Base-by-base conservation (phyloP, 2,797 vertebrate species). In the Paramormyrops hopkinsi region DNA sequence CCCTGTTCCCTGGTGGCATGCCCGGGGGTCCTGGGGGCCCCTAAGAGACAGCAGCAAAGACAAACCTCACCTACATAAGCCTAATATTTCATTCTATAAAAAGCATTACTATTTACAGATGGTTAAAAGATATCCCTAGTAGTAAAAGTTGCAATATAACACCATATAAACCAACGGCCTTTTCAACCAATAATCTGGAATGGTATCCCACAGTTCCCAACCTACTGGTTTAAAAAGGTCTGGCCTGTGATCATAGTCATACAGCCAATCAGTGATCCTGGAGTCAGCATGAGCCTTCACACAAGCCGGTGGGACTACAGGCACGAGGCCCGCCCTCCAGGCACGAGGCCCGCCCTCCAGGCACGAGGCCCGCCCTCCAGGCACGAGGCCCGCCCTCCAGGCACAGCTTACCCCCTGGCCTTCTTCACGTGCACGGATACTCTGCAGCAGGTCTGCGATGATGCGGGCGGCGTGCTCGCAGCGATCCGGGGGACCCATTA, bases 401-500 rank as follows among this genome's bases (percentile, higher is more conserved):
- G 46, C 41, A 2, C 2, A 51, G 51, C 88, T 2, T 41, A 91
- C 91, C 89, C 88, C 91, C 22, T 89, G 89, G 25, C 90, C 89
- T 62, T 91, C 89, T 59, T 90, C 91, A 11, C 91, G 83, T 6
- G 96, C 96, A 92, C 96, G 65, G 50, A 97, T 94, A 88, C 96
- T 97, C 91, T 96, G 96, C 33, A 97, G 93, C 41, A 97, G 94
- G 46, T 97, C 96, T 0, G 94, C 94, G 93, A 97, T 96, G 79
- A 97, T 96, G 37, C 95, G 92, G 1, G 96, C 96, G 0, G 96
- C 96, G 0, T 97, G 96, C 65, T 97, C 96, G 12, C 96, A 97
- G 76, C 96, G 92, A 44, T 97, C 96, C 0, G 96, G 96, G 33
- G 96, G 95, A 0, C 96, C 96, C 96, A 96, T 96, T 89, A 97